Evolutionary conservation across 2,797 vertebrate genomes (phyloP), one percentile per base, ranked within the genome.

Genomic region (Lepidocolaptes lacrymiger): DNA sequence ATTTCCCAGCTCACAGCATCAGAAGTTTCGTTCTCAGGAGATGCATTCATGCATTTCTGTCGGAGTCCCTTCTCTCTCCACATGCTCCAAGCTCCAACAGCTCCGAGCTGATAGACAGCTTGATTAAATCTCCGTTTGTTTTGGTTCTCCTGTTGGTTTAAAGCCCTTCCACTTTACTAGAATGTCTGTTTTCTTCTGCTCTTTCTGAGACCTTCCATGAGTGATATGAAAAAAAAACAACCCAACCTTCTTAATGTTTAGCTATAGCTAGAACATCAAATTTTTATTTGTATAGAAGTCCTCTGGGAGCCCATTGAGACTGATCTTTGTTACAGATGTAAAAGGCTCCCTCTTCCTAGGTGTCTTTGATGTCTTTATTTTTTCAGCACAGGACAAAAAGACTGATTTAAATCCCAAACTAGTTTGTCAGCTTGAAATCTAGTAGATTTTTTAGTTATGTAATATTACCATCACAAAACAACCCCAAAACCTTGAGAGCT

Each of bases 391-490:
- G 76, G 64, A 63, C 32, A 83, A 66, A 85, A 49, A 89, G 55
- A 9, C 2, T 68, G 12, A 49, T 43, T 55, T 64, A 61, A 78
- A 73, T 58, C 36, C 69, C 55, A 55, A 46, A 26, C 14, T 61
- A 66, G 48, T 79, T 54, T 79, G 43, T 49, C 59, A 74, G 39
- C 75, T 91, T 91, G 51, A 92, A 85, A 73, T 85, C 17, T 51
- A 36, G 39, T 59, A 55, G 14, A 34, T 54, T 51, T 87, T 91
- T 41, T 54, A 61, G 46, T 87, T 51, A 58, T 39, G 13, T 41
- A 71, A n/a, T 78, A 46, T 8, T 58, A 39, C 32, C 5, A 49
- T 63, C 26, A 83, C 20, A 56, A 61, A 87, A 79, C 43, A 6
- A 6, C 2, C 20, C 15, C 14, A 4, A 58, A 27, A 54, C 10